Conservation (phyloP, 2,888 invertebrate species). For the Eupeodes luniger region DNA sequence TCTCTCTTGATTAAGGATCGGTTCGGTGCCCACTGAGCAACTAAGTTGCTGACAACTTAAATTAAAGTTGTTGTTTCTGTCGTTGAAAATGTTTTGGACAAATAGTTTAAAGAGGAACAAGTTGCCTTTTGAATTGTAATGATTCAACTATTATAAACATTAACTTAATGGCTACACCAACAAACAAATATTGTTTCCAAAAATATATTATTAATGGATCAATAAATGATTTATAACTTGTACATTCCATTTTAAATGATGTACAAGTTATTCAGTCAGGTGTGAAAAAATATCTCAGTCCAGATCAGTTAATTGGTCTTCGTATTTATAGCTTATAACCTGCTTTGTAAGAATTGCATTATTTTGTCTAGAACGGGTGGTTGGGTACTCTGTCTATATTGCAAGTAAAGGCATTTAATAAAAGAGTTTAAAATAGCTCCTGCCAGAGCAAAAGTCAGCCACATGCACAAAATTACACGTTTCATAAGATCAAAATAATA, state of each 20-base stretch:
- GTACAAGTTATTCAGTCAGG: constrained; percentile 13
- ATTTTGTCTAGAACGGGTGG: constrained; percentile 47
- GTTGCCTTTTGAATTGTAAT: too few species aligned
- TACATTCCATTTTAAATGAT: constrained; percentile 30
- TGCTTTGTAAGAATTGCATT: neutral
- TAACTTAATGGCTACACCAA: constrained; percentile 22
- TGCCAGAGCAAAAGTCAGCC: constrained; percentile 7
- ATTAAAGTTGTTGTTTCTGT: too few species aligned
- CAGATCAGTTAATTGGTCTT: constrained; percentile 51
- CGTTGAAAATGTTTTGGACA: too few species aligned
- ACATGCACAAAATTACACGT: constrained; percentile 27
- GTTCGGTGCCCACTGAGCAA: too few species aligned
- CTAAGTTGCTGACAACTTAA: too few species aligned
- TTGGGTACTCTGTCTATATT: too few species aligned
- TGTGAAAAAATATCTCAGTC: constrained; percentile 48
- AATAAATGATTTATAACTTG: constrained; percentile 61
- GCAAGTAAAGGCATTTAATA: constrained; percentile 10
- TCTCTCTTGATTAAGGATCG: too few species aligned
- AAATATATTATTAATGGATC: neutral
- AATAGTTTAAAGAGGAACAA: too few species aligned
- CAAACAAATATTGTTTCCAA: neutral
- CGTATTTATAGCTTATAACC: neutral
- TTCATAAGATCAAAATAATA: constrained; percentile 38
- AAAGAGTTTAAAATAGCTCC: neutral
- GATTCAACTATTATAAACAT: too few species aligned